A percentile compares a stretch with the other conserved stretches of the same genome.
Conservation (phyloP, 2,888 invertebrate genomes). For the Scaptomyza caliginosa region DNA sequence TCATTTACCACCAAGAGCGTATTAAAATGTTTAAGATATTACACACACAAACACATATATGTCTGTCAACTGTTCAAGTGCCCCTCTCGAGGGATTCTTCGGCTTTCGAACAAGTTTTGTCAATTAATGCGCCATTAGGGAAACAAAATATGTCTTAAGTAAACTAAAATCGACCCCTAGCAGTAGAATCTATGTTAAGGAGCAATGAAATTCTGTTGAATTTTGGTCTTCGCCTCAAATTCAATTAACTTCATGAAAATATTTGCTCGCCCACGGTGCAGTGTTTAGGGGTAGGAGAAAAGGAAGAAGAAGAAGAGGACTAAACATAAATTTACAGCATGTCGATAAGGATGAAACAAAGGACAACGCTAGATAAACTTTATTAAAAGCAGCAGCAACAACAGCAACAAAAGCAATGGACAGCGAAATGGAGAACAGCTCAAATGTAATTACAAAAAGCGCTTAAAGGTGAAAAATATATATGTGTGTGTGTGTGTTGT, state of each 20-base stretch:
- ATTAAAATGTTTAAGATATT: slow-evolving; percentile 32
- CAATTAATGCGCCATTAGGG: slow-evolving; percentile 69
- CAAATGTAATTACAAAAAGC: slow-evolving; percentile 78
- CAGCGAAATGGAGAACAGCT: slow-evolving; percentile 59
- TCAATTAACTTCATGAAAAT: slow-evolving; percentile 80
- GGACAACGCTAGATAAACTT: slow-evolving; percentile 77
- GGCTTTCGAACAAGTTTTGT: slow-evolving; percentile 60
- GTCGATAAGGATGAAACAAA: slow-evolving; percentile 75
- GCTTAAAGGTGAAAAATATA: slow-evolving; percentile 73
- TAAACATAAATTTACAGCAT: slow-evolving; percentile 73
- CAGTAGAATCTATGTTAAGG: slow-evolving; percentile 56
- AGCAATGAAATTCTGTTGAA: slow-evolving; percentile 64
- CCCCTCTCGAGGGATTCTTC: slow-evolving; percentile 43
- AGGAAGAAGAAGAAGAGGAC: slow-evolving; percentile 17
- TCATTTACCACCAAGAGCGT: slow-evolving; percentile 21
- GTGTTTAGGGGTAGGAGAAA: neutral
- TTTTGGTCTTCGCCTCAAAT: slow-evolving; percentile 64
- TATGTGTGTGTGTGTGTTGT: slow-evolving; percentile 6
- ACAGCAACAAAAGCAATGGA: slow-evolving; percentile 19
- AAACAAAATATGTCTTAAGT: neutral
- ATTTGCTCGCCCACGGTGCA: slow-evolving; percentile 70
- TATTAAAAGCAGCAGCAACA: slow-evolving; percentile 66
- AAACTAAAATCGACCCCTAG: slow-evolving; percentile 2
- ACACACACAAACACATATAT: slow-evolving; percentile 20
- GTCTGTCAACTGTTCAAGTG: slow-evolving; percentile 22